Base-by-base conservation (phyloP, 2,888 invertebrate genomes). In the Watsonalla binaria region DNA sequence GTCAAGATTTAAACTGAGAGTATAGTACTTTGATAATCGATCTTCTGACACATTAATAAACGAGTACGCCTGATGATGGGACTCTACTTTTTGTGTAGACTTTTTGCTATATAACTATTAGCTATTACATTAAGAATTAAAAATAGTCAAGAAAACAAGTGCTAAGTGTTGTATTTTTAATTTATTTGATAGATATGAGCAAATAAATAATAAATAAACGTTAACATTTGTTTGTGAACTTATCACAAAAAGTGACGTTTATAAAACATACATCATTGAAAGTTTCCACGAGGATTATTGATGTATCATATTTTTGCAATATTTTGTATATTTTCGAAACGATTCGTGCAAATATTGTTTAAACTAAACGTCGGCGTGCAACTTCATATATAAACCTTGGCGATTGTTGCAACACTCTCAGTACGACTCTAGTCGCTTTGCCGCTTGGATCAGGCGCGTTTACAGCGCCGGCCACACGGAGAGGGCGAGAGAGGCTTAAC, bases 371-470 rank as follows among this genome's bases (percentile, higher is more conserved):
- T 66, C 78, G 66, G 71, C 74, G 65, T 85, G 77, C 84, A 86
- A 82, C 75, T 79, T 88, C 80, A 89, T 90, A 90, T 89, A 88
- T 90, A 90, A 90, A 82, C 84, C 84, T 86, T 85, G 84, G 83
- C 69, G 80, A 74, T 76, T 76, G 86, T 89, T 89, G 86, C 87
- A 88, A 89, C 86, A 89, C 83, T 76, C 84, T 90, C 91, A 91
- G 91, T 91, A 84, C 86, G 90, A 86, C 91, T 91, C 91, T 91
- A 91, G 91, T 91, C 91, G 91, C 91, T 90, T 90, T 91, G 91
- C 91, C 91, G 91, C 80, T 89, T 84, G 90, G 90, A 84, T 70
- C 86, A 79, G 86, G 89, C 86, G 84, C 85, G 83, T 80, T 63
- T 56, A 77, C 79, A 82, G 78, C 81, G 88, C 87, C 88, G 84